phyloP scores from a whole-genome alignment of 2,888 invertebrate species.

The Cistogaster globosa region DNA sequence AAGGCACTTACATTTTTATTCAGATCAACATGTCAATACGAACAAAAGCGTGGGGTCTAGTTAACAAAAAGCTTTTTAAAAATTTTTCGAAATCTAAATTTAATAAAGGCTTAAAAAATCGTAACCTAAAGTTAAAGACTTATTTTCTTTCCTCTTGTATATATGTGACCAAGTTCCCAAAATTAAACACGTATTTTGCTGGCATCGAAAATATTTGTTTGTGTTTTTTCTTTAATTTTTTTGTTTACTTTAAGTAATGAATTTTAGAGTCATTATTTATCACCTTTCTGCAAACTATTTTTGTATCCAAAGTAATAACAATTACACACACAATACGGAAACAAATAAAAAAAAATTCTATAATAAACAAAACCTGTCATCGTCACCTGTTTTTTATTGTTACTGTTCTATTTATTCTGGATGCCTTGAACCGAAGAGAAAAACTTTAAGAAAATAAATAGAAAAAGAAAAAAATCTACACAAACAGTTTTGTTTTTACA shows the following conservation, averaged over 20 bases:
- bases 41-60: too few species aligned
- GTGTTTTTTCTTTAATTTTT: conserved; percentile 12
- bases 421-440: conserved; percentile 38
- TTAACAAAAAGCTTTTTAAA: too few species aligned
- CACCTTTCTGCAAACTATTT: conserved; percentile 55
- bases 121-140: too few species aligned
- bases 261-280: conserved; percentile 70
- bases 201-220: conserved; percentile 34
- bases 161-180: too few species aligned
- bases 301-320: conserved; percentile 33
- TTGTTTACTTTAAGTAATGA: conserved; percentile 65
- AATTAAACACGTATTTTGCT: conserved; percentile 27
- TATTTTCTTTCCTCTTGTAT: too few species aligned
- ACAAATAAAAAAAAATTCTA: conserved; percentile 3
- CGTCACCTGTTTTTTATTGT: conserved; percentile 75
- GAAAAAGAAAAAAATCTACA: conserved; percentile 18
- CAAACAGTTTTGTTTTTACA: conserved; percentile 55
- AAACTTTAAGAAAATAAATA: conserved; percentile 59
- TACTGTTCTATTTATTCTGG: conserved; percentile 4
- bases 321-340: not conserved
- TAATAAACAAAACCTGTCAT: conserved; percentile 75
- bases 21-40: too few species aligned
- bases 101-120: too few species aligned
- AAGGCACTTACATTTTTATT: too few species aligned
- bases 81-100: too few species aligned